Evolutionary conservation across 2,888 invertebrate species (phyloP), one percentile per base, ranked within the genome.

Genomic region (Apoda limacodes): DNA sequence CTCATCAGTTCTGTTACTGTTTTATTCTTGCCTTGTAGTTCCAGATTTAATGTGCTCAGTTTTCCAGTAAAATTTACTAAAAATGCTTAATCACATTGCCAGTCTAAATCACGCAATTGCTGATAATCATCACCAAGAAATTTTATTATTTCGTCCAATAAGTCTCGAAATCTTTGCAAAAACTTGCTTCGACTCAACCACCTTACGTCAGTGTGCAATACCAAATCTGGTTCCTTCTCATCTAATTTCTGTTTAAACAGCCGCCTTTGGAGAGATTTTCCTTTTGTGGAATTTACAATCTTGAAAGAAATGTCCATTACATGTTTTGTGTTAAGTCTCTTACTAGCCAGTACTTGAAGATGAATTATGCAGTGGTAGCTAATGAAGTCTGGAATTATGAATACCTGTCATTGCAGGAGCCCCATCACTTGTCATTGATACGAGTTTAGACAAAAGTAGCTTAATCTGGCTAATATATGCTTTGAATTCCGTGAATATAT

Each of bases 161-260:
- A 21, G 33, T 13, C 37, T 37, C 34, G 36, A 47, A 43, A 45
- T 42, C 39, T 43, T 44, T 45, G 39, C 36, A 41, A 41, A 40
- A 46, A 48, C 35, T 46, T 45, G 39, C 42, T 14, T 37, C 42
- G 43, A 35, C 46, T 46, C 41, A 43, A 38, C 40, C 44, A 45
- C 39, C 43, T 48, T 15, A 43, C 44, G 36, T 45, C 42, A 28
- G 37, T 41, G 35, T 43, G 40, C 34, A 37, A 10, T 39, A 30
- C 38, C 33, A 42, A 42, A 14, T 42, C 37, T 37, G 40, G 32
- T 35, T 40, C 34, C 36, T 36, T 45, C 24, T 39, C 37, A 33
- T 34, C 39, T 38, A 42, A 36, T 39, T 42, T 35, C 40, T 36
- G 34, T 38, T 36, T 32, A 39, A 41, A 34, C 29, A 38, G 37